Evolutionary conservation across 1,140 invertebrate species (phyloP), one percentile per base, ranked within the genome.

Genomic region (Bombus polaris): DNA sequence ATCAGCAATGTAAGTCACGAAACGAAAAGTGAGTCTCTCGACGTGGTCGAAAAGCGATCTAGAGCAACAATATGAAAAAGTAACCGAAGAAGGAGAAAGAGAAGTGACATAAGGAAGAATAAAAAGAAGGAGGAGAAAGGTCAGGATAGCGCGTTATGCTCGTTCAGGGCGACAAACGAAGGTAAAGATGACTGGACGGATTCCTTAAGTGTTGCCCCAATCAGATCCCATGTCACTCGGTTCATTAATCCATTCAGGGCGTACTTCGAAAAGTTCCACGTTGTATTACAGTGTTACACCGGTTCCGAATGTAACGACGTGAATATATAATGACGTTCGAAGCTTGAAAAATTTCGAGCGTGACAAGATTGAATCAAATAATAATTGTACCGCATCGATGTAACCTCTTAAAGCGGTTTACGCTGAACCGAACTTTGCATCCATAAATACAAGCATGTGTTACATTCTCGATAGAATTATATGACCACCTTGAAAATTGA

Each of bases 151-250:
- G 65, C 88, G 81, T 81, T 79, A 80, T 72, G 39, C 82, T 89
- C 88, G 89, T 86, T 84, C 70, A 83, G 53, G 75, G 79, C 86
- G 88, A 88, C 86, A 87, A 88, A 87, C 91, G 86, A 91, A 89
- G 88, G 76, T 82, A 86, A 89, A 85, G 88, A 92, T 94, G 93
- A 94, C 93, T 94, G 89, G 92, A 88, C 93, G 81, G 90, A 93
- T 94, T 93, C 92, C 91, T 93, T 83, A 81, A 87, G 89, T 90
- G 87, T 92, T 93, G 92, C 91, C 90, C 92, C 93, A 92, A 94
- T 94, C 92, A 92, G 90, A 93, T 94, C 92, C 91, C 91, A 90
- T 93, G 93, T 94, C 93, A 94, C 90, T 93, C 89, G 93, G 90
- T 94, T 93, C 94, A 93, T 93, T 93, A 93, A 93, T 90, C 91